Evolutionary conservation across 2,113 vertebrate genomes (phyloP).

Genomic region (Sinocyclocheilus maitianheensis): DNA sequence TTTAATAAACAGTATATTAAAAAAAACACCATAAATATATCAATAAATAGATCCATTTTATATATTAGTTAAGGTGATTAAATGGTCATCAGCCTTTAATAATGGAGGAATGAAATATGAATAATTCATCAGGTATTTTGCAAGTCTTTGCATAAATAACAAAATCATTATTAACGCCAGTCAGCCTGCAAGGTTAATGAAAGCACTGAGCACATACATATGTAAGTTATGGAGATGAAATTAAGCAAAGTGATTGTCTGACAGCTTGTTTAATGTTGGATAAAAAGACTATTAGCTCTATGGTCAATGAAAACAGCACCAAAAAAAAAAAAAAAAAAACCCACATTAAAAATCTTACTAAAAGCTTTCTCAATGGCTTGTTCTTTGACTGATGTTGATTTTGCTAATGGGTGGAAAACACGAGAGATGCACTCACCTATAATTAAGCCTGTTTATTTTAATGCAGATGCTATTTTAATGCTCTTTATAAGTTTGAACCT

Average conservation of each 20-base stretch:
- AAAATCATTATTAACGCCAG: conserved; percentile 54
- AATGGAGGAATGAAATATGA: conserved; percentile 45
- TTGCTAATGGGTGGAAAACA: conserved; percentile 23
- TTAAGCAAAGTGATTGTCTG: conserved; percentile 48
- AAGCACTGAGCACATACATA: conserved; percentile 43
- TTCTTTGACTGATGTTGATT: conserved; percentile 7
- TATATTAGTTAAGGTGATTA: conserved; percentile 55
- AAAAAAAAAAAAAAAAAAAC: neutral
- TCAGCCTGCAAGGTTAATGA: conserved; percentile 53
- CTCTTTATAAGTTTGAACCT: neutral
- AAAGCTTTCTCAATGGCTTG: neutral
- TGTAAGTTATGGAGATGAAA: conserved; percentile 54
- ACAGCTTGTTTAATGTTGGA: conserved; percentile 34
- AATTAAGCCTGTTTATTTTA: conserved; percentile 23
- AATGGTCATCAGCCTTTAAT: conserved; percentile 53
- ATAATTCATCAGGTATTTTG: conserved; percentile 53
- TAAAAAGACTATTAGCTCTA: conserved; percentile 27
- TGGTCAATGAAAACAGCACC: neutral
- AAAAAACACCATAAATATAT: conserved; percentile 11
- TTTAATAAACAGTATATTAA: neutral
- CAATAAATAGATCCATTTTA: conserved; percentile 42
- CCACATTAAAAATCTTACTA: too few species aligned
- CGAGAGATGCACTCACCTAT: neutral
- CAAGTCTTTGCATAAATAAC: conserved; percentile 53
- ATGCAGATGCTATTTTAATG: conserved; percentile 20